These are phyloP conservation scores for Ursus arctos DNA, from an alignment of 2,113 vertebrate genomes.

Conservation along the genomic window DNA sequence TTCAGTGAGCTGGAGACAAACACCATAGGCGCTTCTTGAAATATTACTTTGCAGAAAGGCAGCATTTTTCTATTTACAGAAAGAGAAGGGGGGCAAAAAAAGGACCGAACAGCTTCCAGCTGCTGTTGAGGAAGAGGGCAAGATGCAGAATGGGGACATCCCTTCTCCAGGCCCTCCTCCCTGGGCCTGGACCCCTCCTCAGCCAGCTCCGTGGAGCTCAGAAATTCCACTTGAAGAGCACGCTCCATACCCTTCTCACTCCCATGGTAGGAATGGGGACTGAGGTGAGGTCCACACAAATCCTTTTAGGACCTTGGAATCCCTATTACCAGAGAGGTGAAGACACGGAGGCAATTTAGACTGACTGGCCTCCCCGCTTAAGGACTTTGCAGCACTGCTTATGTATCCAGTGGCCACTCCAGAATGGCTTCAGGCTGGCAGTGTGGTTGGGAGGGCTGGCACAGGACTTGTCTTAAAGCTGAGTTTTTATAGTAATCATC, in stretches of 20 bases:
- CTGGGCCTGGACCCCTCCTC: neutral
- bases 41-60: neutral
- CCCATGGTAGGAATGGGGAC: neutral
- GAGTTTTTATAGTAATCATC: neutral
- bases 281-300: neutral
- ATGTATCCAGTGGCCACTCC: neutral
- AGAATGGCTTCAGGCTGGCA: neutral
- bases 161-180: neutral
- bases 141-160: neutral
- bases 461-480: neutral
- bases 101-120: neutral
- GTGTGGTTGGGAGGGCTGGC: neutral
- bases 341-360: neutral
- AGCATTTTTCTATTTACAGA: neutral
- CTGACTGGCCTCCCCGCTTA: neutral
- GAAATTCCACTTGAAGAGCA: neutral
- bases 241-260: neutral
- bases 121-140: neutral
- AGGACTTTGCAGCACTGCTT: neutral
- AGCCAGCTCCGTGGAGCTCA: neutral
- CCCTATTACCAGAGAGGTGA: neutral
- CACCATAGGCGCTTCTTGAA: neutral
- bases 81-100: neutral
- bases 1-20: constrained; percentile 6
- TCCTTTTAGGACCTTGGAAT: neutral